Evolutionary conservation across 2,797 vertebrate species (phyloP).

Genomic region (Phoeniculus purpureus): DNA sequence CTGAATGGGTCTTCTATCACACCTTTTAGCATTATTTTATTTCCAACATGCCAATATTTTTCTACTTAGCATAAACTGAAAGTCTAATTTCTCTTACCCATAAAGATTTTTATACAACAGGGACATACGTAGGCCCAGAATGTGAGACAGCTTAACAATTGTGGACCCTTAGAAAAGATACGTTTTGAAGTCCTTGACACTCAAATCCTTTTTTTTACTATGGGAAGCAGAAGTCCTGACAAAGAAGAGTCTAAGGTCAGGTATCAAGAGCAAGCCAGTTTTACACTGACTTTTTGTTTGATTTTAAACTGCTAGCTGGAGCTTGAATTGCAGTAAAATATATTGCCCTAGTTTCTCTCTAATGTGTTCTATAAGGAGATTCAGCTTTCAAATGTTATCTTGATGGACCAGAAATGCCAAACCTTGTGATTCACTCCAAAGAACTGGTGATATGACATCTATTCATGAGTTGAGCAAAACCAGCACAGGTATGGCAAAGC

Average conservation of each 20-base stretch:
- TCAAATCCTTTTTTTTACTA: neutral
- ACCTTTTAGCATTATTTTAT: neutral
- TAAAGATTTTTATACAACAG: neutral
- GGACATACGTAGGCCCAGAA: neutral
- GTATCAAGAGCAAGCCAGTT: neutral
- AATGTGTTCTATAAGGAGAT: neutral
- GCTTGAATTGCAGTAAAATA: neutral
- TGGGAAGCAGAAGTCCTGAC: neutral
- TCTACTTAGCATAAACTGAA: neutral
- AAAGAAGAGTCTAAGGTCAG: neutral
- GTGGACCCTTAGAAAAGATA: neutral
- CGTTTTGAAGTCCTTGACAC: neutral
- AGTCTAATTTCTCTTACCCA: neutral
- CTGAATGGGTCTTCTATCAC: neutral
- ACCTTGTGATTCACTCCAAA: neutral
- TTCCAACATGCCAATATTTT: neutral
- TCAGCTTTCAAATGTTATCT: neutral
- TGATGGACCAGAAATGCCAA: neutral
- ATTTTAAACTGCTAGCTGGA: neutral
- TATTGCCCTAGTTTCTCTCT: neutral
- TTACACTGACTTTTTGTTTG: neutral
- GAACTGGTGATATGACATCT: neutral
- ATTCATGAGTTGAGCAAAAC: neutral
- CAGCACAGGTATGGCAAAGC: neutral
- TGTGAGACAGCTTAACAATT: neutral